A percentile compares a stretch with the other conserved stretches of the same genome.
Evolutionary conservation across 2,888 invertebrate genomes (phyloP).

Genomic region (Pardosa pseudoannulata): DNA sequence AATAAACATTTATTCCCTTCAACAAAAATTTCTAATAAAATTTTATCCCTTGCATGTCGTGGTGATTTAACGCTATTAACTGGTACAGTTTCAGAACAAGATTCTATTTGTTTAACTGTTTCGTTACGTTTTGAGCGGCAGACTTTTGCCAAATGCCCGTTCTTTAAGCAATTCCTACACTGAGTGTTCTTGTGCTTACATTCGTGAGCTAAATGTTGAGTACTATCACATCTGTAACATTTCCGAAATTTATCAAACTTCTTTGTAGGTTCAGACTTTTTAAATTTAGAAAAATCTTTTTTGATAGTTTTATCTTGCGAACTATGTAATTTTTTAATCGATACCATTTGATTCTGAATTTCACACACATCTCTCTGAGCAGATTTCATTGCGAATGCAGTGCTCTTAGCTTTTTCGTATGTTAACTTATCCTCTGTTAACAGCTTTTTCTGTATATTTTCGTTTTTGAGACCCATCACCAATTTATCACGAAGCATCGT

Average conservation of each 20-base stretch:
- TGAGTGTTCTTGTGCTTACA: slow-evolving; percentile 54
- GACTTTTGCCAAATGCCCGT: slow-evolving; percentile 57
- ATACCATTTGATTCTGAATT: slow-evolving; percentile 53
- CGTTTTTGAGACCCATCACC: slow-evolving; percentile 43
- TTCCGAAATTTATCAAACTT: slow-evolving; percentile 49
- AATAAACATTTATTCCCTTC: slow-evolving; percentile 48
- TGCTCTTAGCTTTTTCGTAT: slow-evolving; percentile 45
- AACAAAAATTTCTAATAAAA: slow-evolving; percentile 54
- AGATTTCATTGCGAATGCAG: slow-evolving; percentile 50
- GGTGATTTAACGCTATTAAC: slow-evolving; percentile 54
- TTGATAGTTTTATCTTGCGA: slow-evolving; percentile 40
- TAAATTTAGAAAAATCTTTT: slow-evolving; percentile 54
- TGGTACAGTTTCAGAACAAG: slow-evolving; percentile 54
- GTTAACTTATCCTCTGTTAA: slow-evolving; percentile 45
- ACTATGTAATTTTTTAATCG: slow-evolving; percentile 38
- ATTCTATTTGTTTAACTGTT: slow-evolving; percentile 57
- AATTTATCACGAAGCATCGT: slow-evolving; percentile 50
- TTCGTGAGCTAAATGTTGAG: slow-evolving; percentile 55
- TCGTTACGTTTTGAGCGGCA: slow-evolving; percentile 57
- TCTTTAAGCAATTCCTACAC: slow-evolving; percentile 55
- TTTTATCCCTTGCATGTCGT: slow-evolving; percentile 55
- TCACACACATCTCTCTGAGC: slow-evolving; percentile 48
- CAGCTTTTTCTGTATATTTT: slow-evolving; percentile 52
- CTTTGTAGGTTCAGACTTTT: slow-evolving; percentile 43
- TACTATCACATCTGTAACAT: slow-evolving; percentile 56